Percentiles rank a stretch among this genome's conserved stretches.
Evolutionary conservation across 2,888 invertebrate genomes (phyloP).

Genomic region (Lasioglossum lativentre): DNA sequence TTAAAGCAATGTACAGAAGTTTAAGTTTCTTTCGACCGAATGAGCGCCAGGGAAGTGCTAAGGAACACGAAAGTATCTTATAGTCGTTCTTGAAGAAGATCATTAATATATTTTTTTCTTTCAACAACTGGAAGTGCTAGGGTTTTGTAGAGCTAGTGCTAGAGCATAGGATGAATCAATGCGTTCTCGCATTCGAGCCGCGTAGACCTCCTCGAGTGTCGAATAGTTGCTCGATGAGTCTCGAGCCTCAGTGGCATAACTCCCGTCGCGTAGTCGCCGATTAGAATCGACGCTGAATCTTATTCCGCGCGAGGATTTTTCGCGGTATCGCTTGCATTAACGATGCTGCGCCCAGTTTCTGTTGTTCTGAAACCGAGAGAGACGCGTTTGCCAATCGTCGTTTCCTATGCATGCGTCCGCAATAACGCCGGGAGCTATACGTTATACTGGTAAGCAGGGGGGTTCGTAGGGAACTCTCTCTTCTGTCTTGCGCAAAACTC

Average conservation of each 20-base stretch:
- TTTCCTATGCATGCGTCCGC: slow-evolving; percentile 45
- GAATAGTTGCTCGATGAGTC: slow-evolving; percentile 50
- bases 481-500: slow-evolving; percentile 37
- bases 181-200: slow-evolving; percentile 13
- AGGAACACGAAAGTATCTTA: not conserved
- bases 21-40: not conserved
- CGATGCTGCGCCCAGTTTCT: slow-evolving; percentile 19
- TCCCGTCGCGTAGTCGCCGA: slow-evolving; percentile 13
- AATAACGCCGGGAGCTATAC: slow-evolving; percentile 12
- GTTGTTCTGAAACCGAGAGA: not conserved
- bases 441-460: slow-evolving; percentile 28
- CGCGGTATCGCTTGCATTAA: slow-evolving; percentile 25
- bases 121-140: not conserved
- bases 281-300: not conserved
- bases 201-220: slow-evolving; percentile 19
- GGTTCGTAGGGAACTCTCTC: not conserved
- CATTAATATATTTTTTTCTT: not conserved
- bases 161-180: slow-evolving; percentile 37
- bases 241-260: slow-evolving; percentile 60
- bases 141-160: not conserved
- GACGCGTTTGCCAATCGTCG: not conserved
- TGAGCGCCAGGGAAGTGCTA: too few relatives aligned
- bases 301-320: slow-evolving; percentile 28
- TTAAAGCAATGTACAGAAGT: too few relatives aligned
- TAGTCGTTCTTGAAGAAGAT: not conserved